Evolutionary conservation across 64 coral and sea anemone species (phyloP), one percentile per base, ranked within the genome.

Genomic region (Stichodactyla helianthus): DNA sequence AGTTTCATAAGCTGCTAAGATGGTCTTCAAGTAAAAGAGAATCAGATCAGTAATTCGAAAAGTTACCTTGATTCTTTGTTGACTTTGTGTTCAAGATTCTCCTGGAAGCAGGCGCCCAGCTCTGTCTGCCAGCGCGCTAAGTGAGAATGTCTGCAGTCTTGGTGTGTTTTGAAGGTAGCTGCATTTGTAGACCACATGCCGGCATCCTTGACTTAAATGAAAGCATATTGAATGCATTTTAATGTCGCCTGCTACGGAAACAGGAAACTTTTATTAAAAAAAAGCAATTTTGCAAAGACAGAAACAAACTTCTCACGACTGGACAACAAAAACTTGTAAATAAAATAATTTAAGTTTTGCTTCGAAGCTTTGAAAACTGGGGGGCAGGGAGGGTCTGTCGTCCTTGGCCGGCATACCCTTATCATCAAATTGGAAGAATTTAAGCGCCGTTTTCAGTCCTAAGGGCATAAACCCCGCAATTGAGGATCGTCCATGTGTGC

Each of bases 141-240:
- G 31, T 54, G n/a, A 84, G 35, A 54, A 15, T 55, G 59, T 44
- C 54, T 31, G 35, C n/a, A 84, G 26, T 44, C 54, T 54, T 61
- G 5, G 83, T 16, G 57, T 50, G 83, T 44, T 84, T 61, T 58
- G 12, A 35, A 62, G 51, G 27, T 28, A 56, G n/a, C 78, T 84
- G 23, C 59, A 84, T 84, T 57, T 60, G 54, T 26, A 16, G 54
- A 84, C 83, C 59, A 84, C 83, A 84, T 84, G 83, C 23, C 56
- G 54, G 27, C 55, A 23, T 54, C 22, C 44, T 54, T 84, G 82
- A 6, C 53, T 63, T 27, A 58, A 63, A 35, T 44, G n/a, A 60
- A 28, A 84, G 83, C 83, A 60, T 54, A 84, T 63, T 84, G 83
- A 84, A 57, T 22, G 54, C 79, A 54, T 82, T 84, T 84, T 60